These are phyloP conservation scores for Ricordea florida DNA, from an alignment of 92 coral and sea anemone species.

Conservation along the genomic window DNA sequence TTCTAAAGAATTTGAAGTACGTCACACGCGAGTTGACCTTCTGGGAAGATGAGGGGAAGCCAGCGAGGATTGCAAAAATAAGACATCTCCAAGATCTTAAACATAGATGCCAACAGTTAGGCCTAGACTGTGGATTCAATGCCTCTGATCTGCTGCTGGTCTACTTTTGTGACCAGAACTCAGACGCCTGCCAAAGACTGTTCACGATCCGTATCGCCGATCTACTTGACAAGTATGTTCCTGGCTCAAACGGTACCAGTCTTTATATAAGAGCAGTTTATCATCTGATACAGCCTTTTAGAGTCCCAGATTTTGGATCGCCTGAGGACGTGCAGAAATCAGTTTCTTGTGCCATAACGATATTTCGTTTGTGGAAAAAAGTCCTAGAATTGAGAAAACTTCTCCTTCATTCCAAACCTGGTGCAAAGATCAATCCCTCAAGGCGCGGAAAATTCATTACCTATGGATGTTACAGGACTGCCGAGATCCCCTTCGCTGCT, in stretches of 20 bases:
- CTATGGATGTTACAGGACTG: slow-evolving; percentile 30
- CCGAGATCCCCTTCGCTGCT: slow-evolving; percentile 39
- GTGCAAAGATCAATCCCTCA: slow-evolving; percentile 23
- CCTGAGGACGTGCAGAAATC: slow-evolving; percentile 47
- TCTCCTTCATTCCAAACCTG: slow-evolving; percentile 30
- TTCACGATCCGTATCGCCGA: slow-evolving; percentile 6
- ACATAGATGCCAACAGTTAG: slow-evolving; percentile 24
- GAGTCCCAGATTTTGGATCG: slow-evolving; percentile 28
- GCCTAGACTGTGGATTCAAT: slow-evolving; percentile 40
- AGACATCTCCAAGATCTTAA: slow-evolving; percentile 40
- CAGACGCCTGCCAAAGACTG: slow-evolving; percentile 31
- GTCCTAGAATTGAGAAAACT: slow-evolving; percentile 19
- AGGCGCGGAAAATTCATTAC: slow-evolving; percentile 27
- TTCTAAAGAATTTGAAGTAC: slow-evolving; percentile 40
- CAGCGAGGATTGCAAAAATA: slow-evolving; percentile 9
- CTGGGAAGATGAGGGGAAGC: slow-evolving; percentile 21
- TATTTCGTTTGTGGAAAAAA: slow-evolving; percentile 39
- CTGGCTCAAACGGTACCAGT: slow-evolving; percentile 50
- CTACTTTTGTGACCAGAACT: slow-evolving; percentile 47
- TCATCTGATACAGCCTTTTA: slow-evolving; percentile 38
- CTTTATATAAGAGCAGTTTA: slow-evolving; percentile 49
- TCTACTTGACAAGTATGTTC: slow-evolving; percentile 20
- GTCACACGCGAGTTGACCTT: slow-evolving; percentile 44
- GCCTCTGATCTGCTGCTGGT: slow-evolving; percentile 39
- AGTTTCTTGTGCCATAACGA: slow-evolving; percentile 45